These are phyloP conservation scores for Meloidogyne hapla DNA, from an alignment of 1,140 invertebrate species.

Conservation along the genomic window DNA sequence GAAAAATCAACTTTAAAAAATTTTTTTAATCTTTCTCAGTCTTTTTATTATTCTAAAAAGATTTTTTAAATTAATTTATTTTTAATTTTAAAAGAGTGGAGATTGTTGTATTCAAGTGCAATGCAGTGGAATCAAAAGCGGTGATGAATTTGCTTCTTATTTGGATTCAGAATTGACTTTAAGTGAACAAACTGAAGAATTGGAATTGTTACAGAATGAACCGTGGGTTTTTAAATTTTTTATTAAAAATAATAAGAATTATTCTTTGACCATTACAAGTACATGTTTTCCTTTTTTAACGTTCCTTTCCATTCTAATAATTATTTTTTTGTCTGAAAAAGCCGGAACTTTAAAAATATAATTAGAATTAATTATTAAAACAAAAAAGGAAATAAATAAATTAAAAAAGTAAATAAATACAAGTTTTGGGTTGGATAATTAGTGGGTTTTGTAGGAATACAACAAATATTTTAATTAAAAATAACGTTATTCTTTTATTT, in stretches of 20 bases:
- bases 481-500: too few species aligned
- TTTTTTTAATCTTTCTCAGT: too few species aligned
- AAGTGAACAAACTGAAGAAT: constrained; percentile 58
- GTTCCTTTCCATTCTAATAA: constrained; percentile 11
- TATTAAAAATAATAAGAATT: background rate
- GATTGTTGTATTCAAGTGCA: constrained; percentile 59
- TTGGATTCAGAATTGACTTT: constrained; percentile 60
- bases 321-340: constrained; percentile 2
- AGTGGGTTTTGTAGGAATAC: too few species aligned
- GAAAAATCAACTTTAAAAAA: too few species aligned
- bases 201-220: constrained; percentile 58
- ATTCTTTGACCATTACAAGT: background rate
- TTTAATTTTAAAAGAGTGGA: constrained; percentile 55
- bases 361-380: background rate
- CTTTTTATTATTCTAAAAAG: too few species aligned
- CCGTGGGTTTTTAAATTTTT: constrained; percentile 52
- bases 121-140: background rate
- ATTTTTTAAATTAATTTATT: too few species aligned
- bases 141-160: constrained; percentile 58
- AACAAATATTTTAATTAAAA: too few species aligned
- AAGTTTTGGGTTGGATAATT: too few species aligned
- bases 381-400: background rate
- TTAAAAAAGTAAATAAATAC: background rate
- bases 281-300: background rate
- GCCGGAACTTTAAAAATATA: background rate